These are phyloP conservation scores for Meriones unguiculatus DNA, from an alignment of 2,113 vertebrate species.

Conservation along the genomic window DNA sequence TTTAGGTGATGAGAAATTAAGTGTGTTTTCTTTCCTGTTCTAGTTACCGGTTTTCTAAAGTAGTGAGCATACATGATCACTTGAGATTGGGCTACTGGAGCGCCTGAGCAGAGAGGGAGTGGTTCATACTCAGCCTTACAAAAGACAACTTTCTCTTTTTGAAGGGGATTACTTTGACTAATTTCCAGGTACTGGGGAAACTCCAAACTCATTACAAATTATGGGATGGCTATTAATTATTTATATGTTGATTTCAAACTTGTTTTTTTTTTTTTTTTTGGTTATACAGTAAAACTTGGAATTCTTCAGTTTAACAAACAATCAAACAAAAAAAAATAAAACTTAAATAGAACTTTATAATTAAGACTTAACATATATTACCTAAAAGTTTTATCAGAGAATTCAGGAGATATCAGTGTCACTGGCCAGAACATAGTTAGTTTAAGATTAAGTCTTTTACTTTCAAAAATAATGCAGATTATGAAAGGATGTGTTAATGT, in stretches of 20 bases:
- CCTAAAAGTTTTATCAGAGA: conserved; percentile 38
- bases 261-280: too few species aligned
- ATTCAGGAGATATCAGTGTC: conserved; percentile 45
- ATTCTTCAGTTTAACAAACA: conserved; percentile 23
- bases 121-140: conserved; percentile 83
- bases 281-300: conserved; percentile 68
- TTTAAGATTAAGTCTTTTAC: conserved; percentile 24
- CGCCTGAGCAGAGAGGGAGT: conserved; percentile 82
- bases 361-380: conserved; percentile 42
- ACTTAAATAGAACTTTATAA: conserved; percentile 24
- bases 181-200: conserved; percentile 84
- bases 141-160: conserved; percentile 85
- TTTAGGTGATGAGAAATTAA: conserved; percentile 83
- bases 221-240: conserved; percentile 80
- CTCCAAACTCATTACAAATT: conserved; percentile 82
- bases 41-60: conserved; percentile 84
- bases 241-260: conserved; percentile 77
- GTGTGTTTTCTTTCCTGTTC: conserved; percentile 85
- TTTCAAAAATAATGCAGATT: conserved; percentile 57
- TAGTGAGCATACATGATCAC: conserved; percentile 84
- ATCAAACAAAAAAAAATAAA: not conserved
- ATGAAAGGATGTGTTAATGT: conserved; percentile 28
- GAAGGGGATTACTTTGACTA: conserved; percentile 84
- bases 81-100: conserved; percentile 84
- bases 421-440: conserved; percentile 51